Evolutionary conservation across 2,888 invertebrate species (phyloP).

Genomic region (Pogonocherus hispidulus): DNA sequence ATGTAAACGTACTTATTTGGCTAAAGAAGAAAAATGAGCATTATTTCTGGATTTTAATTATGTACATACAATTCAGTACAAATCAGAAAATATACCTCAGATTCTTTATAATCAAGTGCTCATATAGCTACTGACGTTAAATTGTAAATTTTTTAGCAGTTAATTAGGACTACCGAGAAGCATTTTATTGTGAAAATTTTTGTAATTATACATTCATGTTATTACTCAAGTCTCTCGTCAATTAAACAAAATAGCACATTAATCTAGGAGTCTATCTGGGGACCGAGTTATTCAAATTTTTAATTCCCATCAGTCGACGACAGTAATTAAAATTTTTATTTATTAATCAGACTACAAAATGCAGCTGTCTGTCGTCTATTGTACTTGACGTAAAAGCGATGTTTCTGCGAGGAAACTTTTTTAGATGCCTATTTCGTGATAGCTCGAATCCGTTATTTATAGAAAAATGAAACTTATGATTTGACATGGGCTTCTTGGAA

Average conservation of each 20-base stretch:
- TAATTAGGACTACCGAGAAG: neutral
- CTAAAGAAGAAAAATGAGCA: too few relatives aligned
- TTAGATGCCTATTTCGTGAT: slow-evolving; percentile 12
- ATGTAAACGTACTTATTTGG: too few relatives aligned
- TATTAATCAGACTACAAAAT: slow-evolving; percentile 1
- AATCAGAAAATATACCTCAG: too few relatives aligned
- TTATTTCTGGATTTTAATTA: too few relatives aligned
- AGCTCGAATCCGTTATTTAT: slow-evolving; percentile 9
- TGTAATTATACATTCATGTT: slow-evolving; percentile 21
- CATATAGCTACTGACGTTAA: too few relatives aligned
- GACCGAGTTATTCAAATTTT: slow-evolving; percentile 23
- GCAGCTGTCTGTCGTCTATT: slow-evolving; percentile 1
- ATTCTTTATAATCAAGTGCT: too few relatives aligned
- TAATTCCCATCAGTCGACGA: slow-evolving; percentile 14
- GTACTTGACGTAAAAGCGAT: neutral
- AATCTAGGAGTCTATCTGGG: slow-evolving; percentile 18
- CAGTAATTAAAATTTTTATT: slow-evolving; percentile 21
- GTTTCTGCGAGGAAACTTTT: neutral
- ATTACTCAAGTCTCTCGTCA: slow-evolving; percentile 18
- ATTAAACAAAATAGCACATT: slow-evolving; percentile 25
- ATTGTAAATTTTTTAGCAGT: neutral
- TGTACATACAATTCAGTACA: too few relatives aligned
- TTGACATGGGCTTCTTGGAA: neutral
- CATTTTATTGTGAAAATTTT: neutral
- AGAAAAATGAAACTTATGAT: neutral